Base-by-base conservation (phyloP, 1,140 invertebrate genomes). In the Drosophila albomicans region DNA sequence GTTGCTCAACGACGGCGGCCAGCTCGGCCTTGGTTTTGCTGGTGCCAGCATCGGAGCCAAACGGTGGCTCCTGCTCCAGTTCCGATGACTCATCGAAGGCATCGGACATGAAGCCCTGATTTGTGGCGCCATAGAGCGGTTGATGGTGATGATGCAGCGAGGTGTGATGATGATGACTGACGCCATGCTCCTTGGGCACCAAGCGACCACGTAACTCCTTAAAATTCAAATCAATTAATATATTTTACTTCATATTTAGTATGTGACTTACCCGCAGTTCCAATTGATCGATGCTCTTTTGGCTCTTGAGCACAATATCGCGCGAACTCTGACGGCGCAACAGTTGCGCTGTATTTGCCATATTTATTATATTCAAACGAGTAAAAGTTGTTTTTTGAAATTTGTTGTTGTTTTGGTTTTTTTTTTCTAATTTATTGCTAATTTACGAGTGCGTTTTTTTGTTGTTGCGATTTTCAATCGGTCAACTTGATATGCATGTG, bases 311-410 rank as follows among this genome's bases (percentile, higher is more conserved):
- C 51, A 91, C 76, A 61, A 93, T 89, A 91, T 98, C 97, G 49
- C 96, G 94, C 30, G 96, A 97, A 92, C 96, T 97, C 93, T 98
- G 97, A 63, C 97, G 94, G 45, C 97, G 94, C 73, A 97, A 95
- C 80, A 98, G 94, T 93, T 98, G 97, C 62, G 96, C 96, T 72
- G 96, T 97, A 93, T 98, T 98, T 77, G 97, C 96, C 97, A 98
- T 98, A 38, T 45, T 56, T 11, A 49, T 10, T 35, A 38, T 25
- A 13, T 28, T 30, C 52, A 48, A 71, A 64, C 59, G 25, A 15
- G 30, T 70, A 64, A 71, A 38, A 71, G 28, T 64, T 38, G 35
- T 63, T 62, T 15, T 41, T 75, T 25, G 13, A 30, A 46, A 38
- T 38, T 38, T 38, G 41, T 54, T 43, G 48, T 82, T 79, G 62